Evolutionary conservation across 2,797 vertebrate species (phyloP).

Genomic region (Crax fasciolata): DNA sequence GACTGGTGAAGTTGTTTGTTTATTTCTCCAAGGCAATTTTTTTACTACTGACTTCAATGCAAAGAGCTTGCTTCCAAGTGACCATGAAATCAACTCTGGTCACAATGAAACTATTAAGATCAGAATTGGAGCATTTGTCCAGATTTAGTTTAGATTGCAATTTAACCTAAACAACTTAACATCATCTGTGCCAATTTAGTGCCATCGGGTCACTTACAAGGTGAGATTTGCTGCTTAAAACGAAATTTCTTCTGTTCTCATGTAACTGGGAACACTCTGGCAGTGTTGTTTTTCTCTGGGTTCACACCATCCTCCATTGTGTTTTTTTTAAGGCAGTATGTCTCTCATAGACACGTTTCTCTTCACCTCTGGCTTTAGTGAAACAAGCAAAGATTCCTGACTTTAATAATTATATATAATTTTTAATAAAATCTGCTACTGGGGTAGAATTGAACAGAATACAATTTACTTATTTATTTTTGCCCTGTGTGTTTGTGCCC

Average conservation of each 20-base stretch:
- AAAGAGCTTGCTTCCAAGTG: background rate
- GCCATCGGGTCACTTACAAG: background rate
- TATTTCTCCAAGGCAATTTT: background rate
- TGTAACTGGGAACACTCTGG: background rate
- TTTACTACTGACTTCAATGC: background rate
- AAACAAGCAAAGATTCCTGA: background rate
- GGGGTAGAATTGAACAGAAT: background rate
- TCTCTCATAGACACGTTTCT: background rate
- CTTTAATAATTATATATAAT: background rate
- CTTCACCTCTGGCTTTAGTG: background rate
- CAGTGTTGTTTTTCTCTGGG: background rate
- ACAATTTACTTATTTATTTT: background rate
- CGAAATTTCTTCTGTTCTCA: background rate
- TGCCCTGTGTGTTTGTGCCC: background rate
- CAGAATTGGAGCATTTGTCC: background rate
- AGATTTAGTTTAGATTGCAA: background rate
- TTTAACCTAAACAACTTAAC: background rate
- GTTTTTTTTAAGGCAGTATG: background rate
- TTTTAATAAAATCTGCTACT: background rate
- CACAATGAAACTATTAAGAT: background rate
- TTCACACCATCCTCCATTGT: background rate
- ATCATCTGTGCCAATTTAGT: background rate
- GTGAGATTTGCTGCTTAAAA: background rate
- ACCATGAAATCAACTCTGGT: background rate
- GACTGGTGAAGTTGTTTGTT: background rate